A percentile compares a stretch with the other conserved stretches of the same genome.
Conservation (phyloP, 1,140 invertebrate genomes). For the Apis cerana region DNA sequence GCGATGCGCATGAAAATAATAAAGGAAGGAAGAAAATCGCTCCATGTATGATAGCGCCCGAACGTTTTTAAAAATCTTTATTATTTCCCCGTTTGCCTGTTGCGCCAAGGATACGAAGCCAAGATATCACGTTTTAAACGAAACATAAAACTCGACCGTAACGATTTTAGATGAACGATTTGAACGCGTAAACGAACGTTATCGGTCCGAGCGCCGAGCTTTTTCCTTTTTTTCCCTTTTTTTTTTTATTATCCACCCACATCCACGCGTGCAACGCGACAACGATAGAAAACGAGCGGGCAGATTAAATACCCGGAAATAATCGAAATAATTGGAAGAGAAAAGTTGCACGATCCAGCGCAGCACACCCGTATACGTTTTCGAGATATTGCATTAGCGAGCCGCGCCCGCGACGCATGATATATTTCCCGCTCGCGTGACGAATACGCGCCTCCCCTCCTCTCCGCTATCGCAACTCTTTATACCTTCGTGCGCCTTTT, state of each 20-base stretch:
- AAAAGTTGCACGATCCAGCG: constrained; percentile 13
- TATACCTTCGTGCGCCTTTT: background rate
- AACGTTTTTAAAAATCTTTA: too few relatives aligned
- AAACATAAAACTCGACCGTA: background rate
- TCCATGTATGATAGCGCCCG: too few relatives aligned
- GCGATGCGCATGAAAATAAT: too few relatives aligned
- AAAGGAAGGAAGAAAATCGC: too few relatives aligned
- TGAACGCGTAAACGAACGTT: background rate
- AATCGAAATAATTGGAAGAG: constrained; percentile 53
- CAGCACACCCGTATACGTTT: background rate
- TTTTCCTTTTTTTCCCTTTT: background rate
- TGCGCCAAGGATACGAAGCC: background rate
- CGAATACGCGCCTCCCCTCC: constrained; percentile 22
- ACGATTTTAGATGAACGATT: background rate
- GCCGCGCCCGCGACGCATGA: constrained; percentile 36
- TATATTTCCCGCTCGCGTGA: constrained; percentile 61
- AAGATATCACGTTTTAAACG: background rate
- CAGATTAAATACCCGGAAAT: constrained; percentile 43
- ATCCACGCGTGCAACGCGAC: too few relatives aligned
- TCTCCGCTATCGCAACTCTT: background rate
- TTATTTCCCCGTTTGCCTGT: background rate
- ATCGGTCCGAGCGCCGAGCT: background rate
- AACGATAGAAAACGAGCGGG: too few relatives aligned
- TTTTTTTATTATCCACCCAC: background rate
- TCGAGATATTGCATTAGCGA: constrained; percentile 34